A percentile compares a stretch with the other conserved stretches of the same genome.
phyloP scores from a whole-genome alignment of 2,888 invertebrate species.

The Eurytoma adleriae region DNA sequence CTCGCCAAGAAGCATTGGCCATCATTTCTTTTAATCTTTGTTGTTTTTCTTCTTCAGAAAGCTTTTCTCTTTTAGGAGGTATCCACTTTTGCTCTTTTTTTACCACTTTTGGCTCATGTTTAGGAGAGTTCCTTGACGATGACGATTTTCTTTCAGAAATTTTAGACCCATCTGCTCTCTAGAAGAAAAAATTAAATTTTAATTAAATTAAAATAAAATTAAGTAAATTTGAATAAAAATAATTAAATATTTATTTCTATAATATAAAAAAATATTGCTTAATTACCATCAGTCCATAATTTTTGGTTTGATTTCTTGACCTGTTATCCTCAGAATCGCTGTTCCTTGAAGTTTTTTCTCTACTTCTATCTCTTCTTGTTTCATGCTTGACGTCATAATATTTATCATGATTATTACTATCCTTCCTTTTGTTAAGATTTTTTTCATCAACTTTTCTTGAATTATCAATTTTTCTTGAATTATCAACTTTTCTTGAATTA shows the following conservation, averaged over 20 bases:
- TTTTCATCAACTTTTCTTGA: slow-evolving; percentile 47
- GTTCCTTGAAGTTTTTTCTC: slow-evolving; percentile 29
- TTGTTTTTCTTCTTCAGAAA: slow-evolving; percentile 84
- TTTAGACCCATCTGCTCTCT: slow-evolving; percentile 67
- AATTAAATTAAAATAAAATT: slow-evolving; percentile 28
- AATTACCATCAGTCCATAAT: slow-evolving; percentile 65
- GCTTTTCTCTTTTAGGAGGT: slow-evolving; percentile 68
- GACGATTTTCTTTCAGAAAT: slow-evolving; percentile 56
- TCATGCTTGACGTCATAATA: not conserved
- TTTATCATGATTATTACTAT: slow-evolving; percentile 42
- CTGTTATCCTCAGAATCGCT: slow-evolving; percentile 18
- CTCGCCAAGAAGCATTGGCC: slow-evolving; percentile 85
- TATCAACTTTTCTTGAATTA: too few relatives aligned
- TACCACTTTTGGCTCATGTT: slow-evolving; percentile 53
- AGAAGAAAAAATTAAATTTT: slow-evolving; percentile 45
- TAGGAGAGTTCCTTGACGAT: slow-evolving; percentile 26
- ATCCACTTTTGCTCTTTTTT: slow-evolving; percentile 65
- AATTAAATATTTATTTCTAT: not conserved
- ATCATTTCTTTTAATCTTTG: slow-evolving; percentile 87
- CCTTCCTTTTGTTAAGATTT: slow-evolving; percentile 48
- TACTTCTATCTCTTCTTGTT: not conserved
- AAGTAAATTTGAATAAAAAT: not conserved
- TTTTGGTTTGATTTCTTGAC: slow-evolving; percentile 15
- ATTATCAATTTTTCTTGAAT: too few relatives aligned
- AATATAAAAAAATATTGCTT: not conserved